Conservation (phyloP, 2,113 vertebrate species). For the Sturnus vulgaris region DNA sequence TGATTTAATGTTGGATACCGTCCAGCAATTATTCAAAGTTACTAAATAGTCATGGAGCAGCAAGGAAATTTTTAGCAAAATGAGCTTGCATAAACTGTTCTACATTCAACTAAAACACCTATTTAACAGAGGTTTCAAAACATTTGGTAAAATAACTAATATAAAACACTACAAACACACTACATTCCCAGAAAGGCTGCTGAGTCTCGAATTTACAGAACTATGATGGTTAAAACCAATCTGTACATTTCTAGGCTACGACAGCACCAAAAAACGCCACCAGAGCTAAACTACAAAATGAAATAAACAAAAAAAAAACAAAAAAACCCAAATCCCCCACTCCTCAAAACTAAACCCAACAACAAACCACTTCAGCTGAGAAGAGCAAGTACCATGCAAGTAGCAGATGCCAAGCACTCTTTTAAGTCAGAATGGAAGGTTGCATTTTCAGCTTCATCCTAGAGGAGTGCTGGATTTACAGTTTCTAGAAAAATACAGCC, state of each 20-base stretch:
- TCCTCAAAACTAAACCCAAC: not conserved
- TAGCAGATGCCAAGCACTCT: not conserved
- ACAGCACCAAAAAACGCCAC: not conserved
- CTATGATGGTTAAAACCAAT: not conserved
- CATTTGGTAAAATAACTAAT: not conserved
- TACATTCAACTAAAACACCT: not conserved
- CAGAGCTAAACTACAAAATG: not conserved
- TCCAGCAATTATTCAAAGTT: slow-evolving; percentile 20
- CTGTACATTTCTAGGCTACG: not conserved
- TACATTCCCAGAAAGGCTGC: not conserved
- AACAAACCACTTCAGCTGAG: not conserved
- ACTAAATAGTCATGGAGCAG: not conserved
- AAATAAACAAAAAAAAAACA: not conserved
- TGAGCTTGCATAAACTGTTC: not conserved
- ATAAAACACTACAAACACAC: not conserved
- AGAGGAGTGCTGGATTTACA: not conserved
- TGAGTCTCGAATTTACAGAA: not conserved
- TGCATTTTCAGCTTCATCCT: not conserved
- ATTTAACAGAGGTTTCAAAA: not conserved
- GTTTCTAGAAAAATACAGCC: not conserved
- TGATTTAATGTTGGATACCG: not conserved
- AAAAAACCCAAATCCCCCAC: not conserved
- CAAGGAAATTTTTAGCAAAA: not conserved
- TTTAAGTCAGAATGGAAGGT: not conserved
- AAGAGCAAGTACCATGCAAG: not conserved